A percentile compares a stretch with the other conserved stretches of the same genome.
phyloP scores from a whole-genome alignment of 1,140 invertebrate genomes.

The Caenorhabditis brenneri region DNA sequence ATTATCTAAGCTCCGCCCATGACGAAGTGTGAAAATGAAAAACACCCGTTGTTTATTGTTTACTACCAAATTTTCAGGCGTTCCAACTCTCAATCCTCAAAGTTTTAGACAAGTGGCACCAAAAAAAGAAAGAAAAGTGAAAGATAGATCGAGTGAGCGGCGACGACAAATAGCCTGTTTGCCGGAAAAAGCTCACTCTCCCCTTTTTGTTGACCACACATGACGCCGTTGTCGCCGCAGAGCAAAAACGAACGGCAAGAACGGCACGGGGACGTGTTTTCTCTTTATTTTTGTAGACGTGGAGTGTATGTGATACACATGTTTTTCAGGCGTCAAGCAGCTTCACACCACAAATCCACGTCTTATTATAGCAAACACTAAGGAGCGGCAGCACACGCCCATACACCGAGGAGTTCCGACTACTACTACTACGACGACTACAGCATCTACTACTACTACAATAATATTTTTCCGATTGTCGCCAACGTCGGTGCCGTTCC shows the following conservation, averaged over 20 bases:
- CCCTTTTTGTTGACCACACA: slow-evolving; percentile 39
- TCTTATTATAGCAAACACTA: background rate
- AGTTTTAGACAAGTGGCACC: background rate
- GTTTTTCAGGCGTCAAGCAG: slow-evolving; percentile 31
- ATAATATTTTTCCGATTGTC: slow-evolving; percentile 12
- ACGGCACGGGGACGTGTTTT: background rate
- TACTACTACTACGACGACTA: background rate
- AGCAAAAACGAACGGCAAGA: background rate
- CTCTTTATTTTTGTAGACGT: slow-evolving; percentile 24
- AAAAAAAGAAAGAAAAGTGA: background rate
- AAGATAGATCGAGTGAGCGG: background rate
- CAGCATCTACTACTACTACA: background rate
- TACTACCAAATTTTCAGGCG: background rate
- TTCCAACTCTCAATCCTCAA: background rate
- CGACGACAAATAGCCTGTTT: slow-evolving; percentile 24
- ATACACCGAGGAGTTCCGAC: background rate
- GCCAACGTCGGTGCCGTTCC: background rate
- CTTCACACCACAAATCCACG: slow-evolving; percentile 13
- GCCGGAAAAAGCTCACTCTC: slow-evolving; percentile 28
- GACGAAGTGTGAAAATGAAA: background rate
- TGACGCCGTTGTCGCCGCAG: background rate
- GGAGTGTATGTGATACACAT: slow-evolving; percentile 14
- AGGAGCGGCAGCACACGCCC: too few relatives aligned
- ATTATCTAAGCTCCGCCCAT: background rate
- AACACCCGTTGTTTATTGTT: background rate